A percentile compares a stretch with the other conserved stretches of the same genome.
phyloP scores from a whole-genome alignment of 1,140 invertebrate genomes.

The Pachypeltis micranthus region DNA sequence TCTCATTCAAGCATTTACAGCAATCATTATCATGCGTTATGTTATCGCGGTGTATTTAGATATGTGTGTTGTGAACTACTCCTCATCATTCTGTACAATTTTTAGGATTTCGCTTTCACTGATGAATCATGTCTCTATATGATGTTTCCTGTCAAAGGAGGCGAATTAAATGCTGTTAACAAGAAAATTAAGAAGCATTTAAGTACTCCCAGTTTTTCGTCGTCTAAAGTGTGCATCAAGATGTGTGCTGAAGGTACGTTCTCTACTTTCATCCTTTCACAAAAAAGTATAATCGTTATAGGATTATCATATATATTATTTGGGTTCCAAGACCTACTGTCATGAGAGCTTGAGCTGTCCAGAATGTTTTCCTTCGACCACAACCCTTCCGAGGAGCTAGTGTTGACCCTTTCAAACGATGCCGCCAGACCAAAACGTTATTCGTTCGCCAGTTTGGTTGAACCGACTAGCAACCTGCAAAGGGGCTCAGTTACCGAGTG shows the following conservation, averaged over 20 bases:
- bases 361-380: too few relatives aligned
- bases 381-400: too few relatives aligned
- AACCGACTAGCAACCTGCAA: too few relatives aligned
- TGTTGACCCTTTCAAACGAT: too few relatives aligned
- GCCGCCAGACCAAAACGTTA: too few relatives aligned
- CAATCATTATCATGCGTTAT: not conserved
- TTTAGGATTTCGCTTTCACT: constrained; percentile 66
- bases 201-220: constrained; percentile 59
- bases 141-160: constrained; percentile 78
- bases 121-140: constrained; percentile 73
- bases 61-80: not conserved
- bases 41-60: not conserved
- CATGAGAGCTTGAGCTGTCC: too few relatives aligned
- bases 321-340: too few relatives aligned
- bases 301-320: too few relatives aligned
- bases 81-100: constrained; percentile 19
- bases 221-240: constrained; percentile 69
- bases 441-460: too few relatives aligned
- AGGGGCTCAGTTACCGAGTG: too few relatives aligned
- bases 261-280: constrained; percentile 4
- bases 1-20: not conserved
- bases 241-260: constrained; percentile 55
- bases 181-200: constrained; percentile 79
- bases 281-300: too few relatives aligned
- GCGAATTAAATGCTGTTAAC: constrained; percentile 65